Evolutionary conservation across 2,797 vertebrate genomes (phyloP).

Genomic region (Mus minutoides): DNA sequence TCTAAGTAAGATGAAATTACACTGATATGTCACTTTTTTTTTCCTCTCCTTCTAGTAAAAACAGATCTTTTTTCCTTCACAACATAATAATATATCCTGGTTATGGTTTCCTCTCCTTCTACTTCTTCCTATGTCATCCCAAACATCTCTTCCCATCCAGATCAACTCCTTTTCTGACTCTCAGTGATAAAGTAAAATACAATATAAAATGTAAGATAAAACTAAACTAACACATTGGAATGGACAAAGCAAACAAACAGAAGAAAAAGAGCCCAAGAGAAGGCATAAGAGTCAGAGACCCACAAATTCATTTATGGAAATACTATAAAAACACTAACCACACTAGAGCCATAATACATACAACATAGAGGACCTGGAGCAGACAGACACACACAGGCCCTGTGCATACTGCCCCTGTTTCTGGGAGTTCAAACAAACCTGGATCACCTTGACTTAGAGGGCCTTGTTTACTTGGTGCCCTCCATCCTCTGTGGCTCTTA

Average conservation of each 20-base stretch:
- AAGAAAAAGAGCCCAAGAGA: background rate
- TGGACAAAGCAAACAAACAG: background rate
- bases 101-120: background rate
- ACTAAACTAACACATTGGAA: background rate
- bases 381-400: no score
- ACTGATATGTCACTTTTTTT: background rate
- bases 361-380: no score
- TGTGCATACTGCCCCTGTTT: no score
- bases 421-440: no score
- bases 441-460: no score
- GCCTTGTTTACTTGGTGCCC: no score
- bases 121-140: background rate
- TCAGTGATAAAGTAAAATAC: background rate
- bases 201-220: background rate
- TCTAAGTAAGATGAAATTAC: background rate
- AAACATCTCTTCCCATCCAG: background rate
- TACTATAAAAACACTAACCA: background rate
- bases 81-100: background rate
- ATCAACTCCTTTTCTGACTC: background rate
- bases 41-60: background rate
- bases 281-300: background rate
- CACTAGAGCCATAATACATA: background rate
- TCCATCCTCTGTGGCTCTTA: no score
- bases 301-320: background rate
- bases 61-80: background rate